Evolutionary conservation across 2,113 vertebrate genomes (phyloP).

Genomic region (Ramphastos sulfuratus): DNA sequence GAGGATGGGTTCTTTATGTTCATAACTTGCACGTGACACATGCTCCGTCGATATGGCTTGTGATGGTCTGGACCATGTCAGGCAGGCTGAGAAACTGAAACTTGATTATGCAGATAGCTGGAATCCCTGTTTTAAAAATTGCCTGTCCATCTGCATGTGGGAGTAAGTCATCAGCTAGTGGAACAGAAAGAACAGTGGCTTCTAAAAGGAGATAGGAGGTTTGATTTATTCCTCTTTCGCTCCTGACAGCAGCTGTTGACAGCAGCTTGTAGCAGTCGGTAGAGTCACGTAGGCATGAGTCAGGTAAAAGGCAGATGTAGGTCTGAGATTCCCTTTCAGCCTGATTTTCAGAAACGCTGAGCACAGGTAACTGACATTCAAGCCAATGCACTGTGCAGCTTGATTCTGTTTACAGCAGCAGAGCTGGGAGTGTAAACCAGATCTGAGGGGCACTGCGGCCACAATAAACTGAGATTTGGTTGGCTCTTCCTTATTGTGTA

Average conservation of each 20-base stretch:
- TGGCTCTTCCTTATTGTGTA: neutral
- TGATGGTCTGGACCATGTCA: neutral
- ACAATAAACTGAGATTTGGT: neutral
- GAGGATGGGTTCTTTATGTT: neutral
- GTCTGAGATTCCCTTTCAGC: conserved; percentile 17
- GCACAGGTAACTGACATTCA: neutral
- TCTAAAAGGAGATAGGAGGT: neutral
- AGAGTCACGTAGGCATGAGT: conserved; percentile 27
- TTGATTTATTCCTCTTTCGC: conserved; percentile 26
- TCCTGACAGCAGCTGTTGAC: conserved; percentile 15
- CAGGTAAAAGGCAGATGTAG: conserved; percentile 27
- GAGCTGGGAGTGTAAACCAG: neutral
- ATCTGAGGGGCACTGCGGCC: neutral
- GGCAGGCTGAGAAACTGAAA: neutral
- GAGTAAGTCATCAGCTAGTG: neutral
- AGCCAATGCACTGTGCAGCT: neutral
- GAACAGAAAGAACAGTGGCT: conserved; percentile 23
- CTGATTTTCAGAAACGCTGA: conserved; percentile 22
- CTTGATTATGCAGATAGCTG: neutral
- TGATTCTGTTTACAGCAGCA: neutral
- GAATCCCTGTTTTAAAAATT: neutral
- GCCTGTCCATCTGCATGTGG: neutral
- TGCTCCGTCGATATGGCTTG: neutral
- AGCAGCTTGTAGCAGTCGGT: neutral
- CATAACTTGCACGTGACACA: neutral